A percentile compares a stretch with the other conserved stretches of the same genome.
phyloP scores from a whole-genome alignment of 2,888 invertebrate genomes.

The Oligia latruncula region DNA sequence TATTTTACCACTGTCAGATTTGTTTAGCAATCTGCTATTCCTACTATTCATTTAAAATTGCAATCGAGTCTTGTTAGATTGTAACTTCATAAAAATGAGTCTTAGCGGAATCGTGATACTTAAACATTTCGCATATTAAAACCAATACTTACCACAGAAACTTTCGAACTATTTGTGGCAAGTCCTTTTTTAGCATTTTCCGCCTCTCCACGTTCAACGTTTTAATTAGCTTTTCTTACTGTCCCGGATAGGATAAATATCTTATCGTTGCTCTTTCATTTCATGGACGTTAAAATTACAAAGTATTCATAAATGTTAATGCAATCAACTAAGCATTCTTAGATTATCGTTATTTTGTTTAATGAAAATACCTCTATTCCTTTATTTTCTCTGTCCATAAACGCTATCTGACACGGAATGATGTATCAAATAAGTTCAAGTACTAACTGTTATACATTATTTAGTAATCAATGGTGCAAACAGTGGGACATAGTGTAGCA shows the following conservation, averaged over 20 bases:
- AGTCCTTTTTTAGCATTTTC: background rate
- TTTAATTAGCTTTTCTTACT: background rate
- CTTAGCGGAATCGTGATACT: background rate
- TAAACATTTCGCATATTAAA: background rate
- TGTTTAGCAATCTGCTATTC: background rate
- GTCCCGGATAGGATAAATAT: background rate
- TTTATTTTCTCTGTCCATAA: background rate
- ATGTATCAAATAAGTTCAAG: background rate
- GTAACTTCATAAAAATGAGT: background rate
- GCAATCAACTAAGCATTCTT: background rate
- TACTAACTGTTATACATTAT: background rate
- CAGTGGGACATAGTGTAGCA: background rate
- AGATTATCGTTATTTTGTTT: background rate
- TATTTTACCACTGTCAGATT: background rate
- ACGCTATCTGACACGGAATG: background rate
- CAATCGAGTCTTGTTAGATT: background rate
- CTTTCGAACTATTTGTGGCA: background rate
- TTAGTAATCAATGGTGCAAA: background rate
- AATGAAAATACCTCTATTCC: background rate
- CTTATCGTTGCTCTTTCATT: background rate
- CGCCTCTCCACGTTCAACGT: background rate
- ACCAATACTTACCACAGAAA: background rate
- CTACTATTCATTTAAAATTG: slow-evolving; percentile 6
- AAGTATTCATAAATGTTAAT: background rate
- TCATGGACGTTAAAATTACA: background rate